Conservation (phyloP, 2,797 vertebrate species). For the Coendou prehensilis region DNA sequence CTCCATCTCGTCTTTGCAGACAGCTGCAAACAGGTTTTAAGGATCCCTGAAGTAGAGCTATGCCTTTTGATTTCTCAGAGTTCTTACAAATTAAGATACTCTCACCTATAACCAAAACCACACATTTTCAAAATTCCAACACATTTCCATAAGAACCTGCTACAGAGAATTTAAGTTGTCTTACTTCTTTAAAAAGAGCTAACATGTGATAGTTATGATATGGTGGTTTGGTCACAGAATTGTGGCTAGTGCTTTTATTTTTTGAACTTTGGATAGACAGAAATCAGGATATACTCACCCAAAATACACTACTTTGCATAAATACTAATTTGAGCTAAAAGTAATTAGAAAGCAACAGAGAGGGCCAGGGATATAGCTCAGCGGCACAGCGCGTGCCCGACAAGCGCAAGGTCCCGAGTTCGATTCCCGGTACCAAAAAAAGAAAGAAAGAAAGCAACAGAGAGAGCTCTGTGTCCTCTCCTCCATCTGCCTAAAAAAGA, state of each 20-base stretch:
- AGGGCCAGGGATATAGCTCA: not conserved
- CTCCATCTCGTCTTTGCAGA: conserved; percentile 93
- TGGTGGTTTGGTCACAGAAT: conserved; percentile 16
- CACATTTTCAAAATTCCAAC: conserved; percentile 30
- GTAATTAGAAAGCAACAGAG: not conserved
- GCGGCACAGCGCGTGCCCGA: too few relatives aligned
- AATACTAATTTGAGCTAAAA: conserved; percentile 54
- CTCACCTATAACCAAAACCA: conserved; percentile 91
- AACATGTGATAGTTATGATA: not conserved
- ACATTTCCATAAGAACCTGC: conserved; percentile 3
- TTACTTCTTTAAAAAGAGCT: conserved; percentile 35
- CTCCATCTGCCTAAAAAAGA: not conserved
- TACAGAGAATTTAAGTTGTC: conserved; percentile 51
- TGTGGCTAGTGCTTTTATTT: conserved; percentile 29
- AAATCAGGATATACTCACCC: not conserved
- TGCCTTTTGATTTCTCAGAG: conserved; percentile 94
- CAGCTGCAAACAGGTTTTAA: conserved; percentile 96
- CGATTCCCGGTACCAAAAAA: too few relatives aligned
- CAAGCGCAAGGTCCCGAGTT: too few relatives aligned
- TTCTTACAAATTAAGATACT: conserved; percentile 97
- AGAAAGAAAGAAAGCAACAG: not conserved
- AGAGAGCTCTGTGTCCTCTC: not conserved
- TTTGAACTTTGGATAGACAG: conserved; percentile 53
- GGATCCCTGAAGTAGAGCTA: conserved; percentile 93
- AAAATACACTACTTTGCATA: conserved; percentile 40